Evolutionary conservation across 2,797 vertebrate genomes (phyloP), one percentile per base, ranked within the genome.

Genomic region (Epinephelus malabaricus): DNA sequence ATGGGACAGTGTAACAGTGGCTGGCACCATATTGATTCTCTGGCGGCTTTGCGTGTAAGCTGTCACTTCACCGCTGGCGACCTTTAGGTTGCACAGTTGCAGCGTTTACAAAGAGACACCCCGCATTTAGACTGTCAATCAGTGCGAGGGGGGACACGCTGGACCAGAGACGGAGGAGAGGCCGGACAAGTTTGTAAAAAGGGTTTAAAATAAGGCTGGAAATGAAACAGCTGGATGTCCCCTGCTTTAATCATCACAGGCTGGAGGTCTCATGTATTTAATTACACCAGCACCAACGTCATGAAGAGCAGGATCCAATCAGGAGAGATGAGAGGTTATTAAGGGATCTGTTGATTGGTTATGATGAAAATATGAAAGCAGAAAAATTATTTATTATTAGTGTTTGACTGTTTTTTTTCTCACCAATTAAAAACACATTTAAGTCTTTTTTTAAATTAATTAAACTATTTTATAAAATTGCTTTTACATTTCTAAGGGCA

Each of bases 11-110:
- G 93, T 83, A 89, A 89, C 73, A 66, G 82, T 87, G 88, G 90
- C 92, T 92, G 93, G 88, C 92, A 88, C 91, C 89, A 66, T 81
- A 95, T 95, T 83, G 89, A 96, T 96, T 88, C 86, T 90, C 77
- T 78, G 79, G 86, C 81, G 84, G 82, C 82, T 88, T 89, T 82
- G 83, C 82, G 84, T 85, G 88, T 68, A 83, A 89, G 87, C 91
- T 95, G 95, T 94, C 94, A 94, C 88, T 86, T 89, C 92, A 87
- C 83, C 83, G 88, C 86, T 76, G 82, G 90, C 89, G 88, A 92
- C 88, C 93, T 92, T 87, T 85, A 68, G 83, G 83, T 69, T 82
- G 83, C 88, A 80, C 74, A 83, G 84, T 61, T 49, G 73, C 86
- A 49, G 84, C 85, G 73, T 85, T 84, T 88, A 80, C 86, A 62